These are phyloP conservation scores for Sinocyclocheilus rhinocerous DNA, from an alignment of 2,113 vertebrate species.

Conservation along the genomic window DNA sequence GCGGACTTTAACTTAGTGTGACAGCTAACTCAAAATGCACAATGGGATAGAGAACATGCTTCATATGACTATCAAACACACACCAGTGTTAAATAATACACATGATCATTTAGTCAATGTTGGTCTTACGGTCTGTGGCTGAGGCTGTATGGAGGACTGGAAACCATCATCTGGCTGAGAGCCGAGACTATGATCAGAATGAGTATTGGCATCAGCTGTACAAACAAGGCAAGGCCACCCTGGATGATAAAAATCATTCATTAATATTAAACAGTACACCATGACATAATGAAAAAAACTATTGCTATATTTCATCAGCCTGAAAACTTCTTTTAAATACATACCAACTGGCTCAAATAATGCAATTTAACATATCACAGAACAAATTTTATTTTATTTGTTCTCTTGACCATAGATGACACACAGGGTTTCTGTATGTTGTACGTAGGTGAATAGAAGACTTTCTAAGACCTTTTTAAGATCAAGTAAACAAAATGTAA, in stretches of 20 bases:
- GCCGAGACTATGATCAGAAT: slow-evolving; percentile 94
- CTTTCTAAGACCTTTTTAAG: too few relatives aligned
- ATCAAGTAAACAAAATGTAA: too few relatives aligned
- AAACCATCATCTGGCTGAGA: slow-evolving; percentile 95
- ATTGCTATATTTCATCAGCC: neutral
- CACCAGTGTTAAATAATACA: neutral
- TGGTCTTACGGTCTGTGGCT: slow-evolving; percentile 91
- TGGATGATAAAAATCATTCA: slow-evolving; percentile 64
- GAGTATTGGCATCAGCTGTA: slow-evolving; percentile 97
- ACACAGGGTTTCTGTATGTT: neutral
- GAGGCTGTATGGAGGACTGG: slow-evolving; percentile 94
- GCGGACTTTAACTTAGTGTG: neutral
- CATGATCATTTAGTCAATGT: neutral
- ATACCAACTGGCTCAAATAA: neutral
- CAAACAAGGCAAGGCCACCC: slow-evolving; percentile 97
- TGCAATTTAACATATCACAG: neutral
- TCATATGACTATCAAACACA: neutral
- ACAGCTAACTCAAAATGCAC: neutral
- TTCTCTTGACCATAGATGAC: neutral
- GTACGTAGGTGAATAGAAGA: too few relatives aligned
- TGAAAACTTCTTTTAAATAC: neutral
- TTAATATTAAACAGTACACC: neutral
- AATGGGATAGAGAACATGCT: neutral
- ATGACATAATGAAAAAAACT: neutral
- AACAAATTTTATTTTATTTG: neutral